Evolutionary conservation across 2,113 vertebrate species (phyloP), one percentile per base, ranked within the genome.

Genomic region (Indri indri): DNA sequence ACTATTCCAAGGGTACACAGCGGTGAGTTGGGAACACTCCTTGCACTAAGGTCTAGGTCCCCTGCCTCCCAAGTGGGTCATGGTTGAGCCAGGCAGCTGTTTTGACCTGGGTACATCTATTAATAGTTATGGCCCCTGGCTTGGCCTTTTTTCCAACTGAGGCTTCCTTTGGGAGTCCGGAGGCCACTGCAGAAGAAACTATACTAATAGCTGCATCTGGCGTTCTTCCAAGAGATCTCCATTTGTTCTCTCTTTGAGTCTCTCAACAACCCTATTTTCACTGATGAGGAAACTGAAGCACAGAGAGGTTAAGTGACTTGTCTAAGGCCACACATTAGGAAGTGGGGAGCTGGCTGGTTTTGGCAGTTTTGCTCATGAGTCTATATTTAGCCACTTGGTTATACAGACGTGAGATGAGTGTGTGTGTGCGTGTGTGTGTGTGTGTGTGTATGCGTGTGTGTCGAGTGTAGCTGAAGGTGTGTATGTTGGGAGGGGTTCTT

Each of bases 201-300:
- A 32, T 70, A 89, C 52, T 52, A 34, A 71, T 47, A 27, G 47
- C 4, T 82, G 20, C 42, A 50, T 84, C 88, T 91, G 30, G 8
- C 11, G 34, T 88, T 94, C n/a, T 80, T 91, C 61, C 25, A 61
- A 90, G 70, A 45, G 25, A 90, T 76, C 95, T 71, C 45, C 82
- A 90, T 52, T 85, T 50, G 22, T 94, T 85, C 45, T 83, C 86
- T 93, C 59, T n/a, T 2, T 17, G 47, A 81, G 47, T 81, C 82
- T 63, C 85, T 89, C 37, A 77, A 23, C 54, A 89, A 59, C n/a
- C 37, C 45, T 42, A 37, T 83, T 86, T 88, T 74, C 80, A 66
- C 47, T 91, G 76, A 63, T 71, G 45, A 90, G 68, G 81, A 95
- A 91, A 71, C 34, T 61, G 59, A 94, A 93, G 42, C 68, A 90